phyloP scores from a whole-genome alignment of 2,797 vertebrate genomes.

The Urocyon cinereoargenteus region DNA sequence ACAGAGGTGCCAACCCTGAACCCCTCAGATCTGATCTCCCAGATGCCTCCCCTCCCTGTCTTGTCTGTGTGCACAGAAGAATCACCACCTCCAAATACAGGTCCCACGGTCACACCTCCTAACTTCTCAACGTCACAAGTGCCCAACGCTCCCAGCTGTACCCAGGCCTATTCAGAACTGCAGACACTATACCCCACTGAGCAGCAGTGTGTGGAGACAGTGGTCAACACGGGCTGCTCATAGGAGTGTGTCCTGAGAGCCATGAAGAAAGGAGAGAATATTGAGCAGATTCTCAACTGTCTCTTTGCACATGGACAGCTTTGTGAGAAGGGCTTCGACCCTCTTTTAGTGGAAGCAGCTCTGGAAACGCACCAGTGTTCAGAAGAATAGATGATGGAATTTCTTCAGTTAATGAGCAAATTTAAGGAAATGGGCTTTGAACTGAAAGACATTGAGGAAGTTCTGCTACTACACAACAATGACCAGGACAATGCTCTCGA shows the following conservation, averaged over 20 bases:
- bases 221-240: slow-evolving; percentile 97
- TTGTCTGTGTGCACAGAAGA: slow-evolving; percentile 86
- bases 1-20: slow-evolving; percentile 81
- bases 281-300: slow-evolving; percentile 99
- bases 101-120: slow-evolving; percentile 85
- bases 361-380: slow-evolving; percentile 98
- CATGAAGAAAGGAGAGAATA: slow-evolving; percentile 97
- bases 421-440: slow-evolving; percentile 99
- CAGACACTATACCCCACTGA: slow-evolving; percentile 93
- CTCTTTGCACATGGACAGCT: slow-evolving; percentile 95
- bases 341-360: slow-evolving; percentile 96
- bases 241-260: slow-evolving; percentile 95
- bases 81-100: slow-evolving; percentile 84
- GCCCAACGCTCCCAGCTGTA: slow-evolving; percentile 84
- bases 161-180: slow-evolving; percentile 80
- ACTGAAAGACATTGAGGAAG: slow-evolving; percentile 96
- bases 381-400: slow-evolving; percentile 97
- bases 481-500: slow-evolving; percentile 97
- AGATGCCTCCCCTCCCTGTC: slow-evolving; percentile 84
- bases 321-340: slow-evolving; percentile 97
- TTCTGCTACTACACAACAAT: slow-evolving; percentile 96
- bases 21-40: slow-evolving; percentile 79
- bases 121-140: slow-evolving; percentile 87
- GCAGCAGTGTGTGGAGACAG: slow-evolving; percentile 94
- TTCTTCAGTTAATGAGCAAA: slow-evolving; percentile 97